Evolutionary conservation across 2,113 vertebrate genomes (phyloP), one percentile per base, ranked within the genome.

Genomic region (Andinoacara biseriatus): DNA sequence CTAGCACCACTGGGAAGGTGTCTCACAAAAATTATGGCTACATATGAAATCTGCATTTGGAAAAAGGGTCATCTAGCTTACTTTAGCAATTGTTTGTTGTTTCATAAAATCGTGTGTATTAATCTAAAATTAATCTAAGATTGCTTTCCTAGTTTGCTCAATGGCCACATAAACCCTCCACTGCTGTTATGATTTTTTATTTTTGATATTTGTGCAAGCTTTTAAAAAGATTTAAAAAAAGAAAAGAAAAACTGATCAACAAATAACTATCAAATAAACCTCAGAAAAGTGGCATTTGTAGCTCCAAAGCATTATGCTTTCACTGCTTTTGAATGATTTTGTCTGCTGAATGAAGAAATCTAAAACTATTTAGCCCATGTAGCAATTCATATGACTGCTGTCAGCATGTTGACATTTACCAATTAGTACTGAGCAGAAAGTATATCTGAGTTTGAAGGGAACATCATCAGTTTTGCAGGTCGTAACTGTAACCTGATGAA

Each of bases 1-100:
- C 57, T 86, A 61, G 81, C 43, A 57, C 7, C 62, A 40, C 40
- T 26, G 18, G 58, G 40, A 33, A 63, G n/a, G n/a, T 33, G 56
- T 72, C 10, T 57, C 17, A 62, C 22, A 69, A 18, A 72, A 46
- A 40, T 6, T 81, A 84, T 46, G 38, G 58, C 63, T 35, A 29
- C 72, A 22, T 57, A 54, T 60, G 38, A 74, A 84, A 79, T 56
- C 10, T 5, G 13, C 31, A 26, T 85, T 76, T 61, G 15, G 56
- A 80, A 77, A 87, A 59, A n/a, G 22, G 74, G 61, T 81, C 33
- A 85, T 10, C 31, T 35, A 8, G 29, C 24, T 35, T 7, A 2
- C 59, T 35, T 54, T 62, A 58, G 57, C 17, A 26, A 69, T 15
- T 78, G 13, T 69, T 82, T 84, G 13, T 29, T 58, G 22, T 13